Conservation (phyloP, 2,888 invertebrate genomes). For the Cistogaster globosa region DNA sequence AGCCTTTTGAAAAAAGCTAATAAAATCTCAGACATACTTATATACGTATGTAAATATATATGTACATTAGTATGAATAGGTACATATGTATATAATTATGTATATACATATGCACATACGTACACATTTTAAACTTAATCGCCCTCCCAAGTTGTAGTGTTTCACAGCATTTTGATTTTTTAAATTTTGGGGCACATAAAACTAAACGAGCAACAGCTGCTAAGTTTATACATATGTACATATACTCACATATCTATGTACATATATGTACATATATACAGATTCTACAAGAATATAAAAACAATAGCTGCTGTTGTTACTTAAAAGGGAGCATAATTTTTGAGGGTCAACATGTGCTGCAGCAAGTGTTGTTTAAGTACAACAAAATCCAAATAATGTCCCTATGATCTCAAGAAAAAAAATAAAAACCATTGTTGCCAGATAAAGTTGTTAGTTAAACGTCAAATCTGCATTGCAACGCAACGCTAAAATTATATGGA, state of each 20-base stretch:
- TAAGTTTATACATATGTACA: not conserved
- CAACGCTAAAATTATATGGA: too few relatives aligned
- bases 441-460: not conserved
- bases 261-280: not conserved
- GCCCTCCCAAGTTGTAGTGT: constrained; percentile 54
- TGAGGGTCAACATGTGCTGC: constrained; percentile 66
- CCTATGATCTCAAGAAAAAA: constrained; percentile 5
- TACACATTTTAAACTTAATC: not conserved
- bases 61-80: too few relatives aligned
- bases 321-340: constrained; percentile 42
- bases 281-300: not conserved
- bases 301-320: constrained; percentile 7
- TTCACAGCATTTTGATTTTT: constrained; percentile 27
- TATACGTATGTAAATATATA: too few relatives aligned
- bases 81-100: not conserved
- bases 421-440: constrained; percentile 7
- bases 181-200: constrained; percentile 49
- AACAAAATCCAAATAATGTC: constrained; percentile 15
- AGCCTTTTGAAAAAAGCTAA: too few relatives aligned
- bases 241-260: not conserved
- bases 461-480: too few relatives aligned
- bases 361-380: constrained; percentile 1
- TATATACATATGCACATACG: not conserved
- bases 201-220: constrained; percentile 62
- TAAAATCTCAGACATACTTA: too few relatives aligned